A percentile compares a stretch with the other conserved stretches of the same genome.
phyloP scores from a whole-genome alignment of 2,888 invertebrate species.

The Venusia cambrica region DNA sequence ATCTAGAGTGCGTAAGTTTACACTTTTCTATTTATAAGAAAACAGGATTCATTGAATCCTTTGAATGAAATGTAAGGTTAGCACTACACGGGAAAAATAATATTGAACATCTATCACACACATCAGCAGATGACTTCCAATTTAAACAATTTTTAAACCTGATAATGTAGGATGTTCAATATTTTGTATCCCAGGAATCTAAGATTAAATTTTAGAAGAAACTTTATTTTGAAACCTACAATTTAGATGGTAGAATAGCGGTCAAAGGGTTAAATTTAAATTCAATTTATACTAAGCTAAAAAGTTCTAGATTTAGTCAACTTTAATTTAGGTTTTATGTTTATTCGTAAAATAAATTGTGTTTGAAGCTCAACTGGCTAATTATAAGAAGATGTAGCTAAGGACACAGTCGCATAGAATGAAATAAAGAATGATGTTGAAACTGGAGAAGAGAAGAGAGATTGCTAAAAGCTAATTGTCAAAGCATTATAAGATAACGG shows the following conservation, averaged over 20 bases:
- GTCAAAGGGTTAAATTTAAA: constrained; percentile 62
- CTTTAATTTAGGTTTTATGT: constrained; percentile 34
- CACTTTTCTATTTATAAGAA: constrained; percentile 67
- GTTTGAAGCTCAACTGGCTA: constrained; percentile 18
- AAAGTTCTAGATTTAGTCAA: constrained; percentile 54
- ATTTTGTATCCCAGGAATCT: constrained; percentile 53
- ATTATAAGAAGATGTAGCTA: constrained; percentile 37
- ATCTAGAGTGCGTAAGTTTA: constrained; percentile 78
- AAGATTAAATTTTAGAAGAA: constrained; percentile 75
- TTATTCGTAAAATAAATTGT: constrained; percentile 22
- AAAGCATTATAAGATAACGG: constrained; percentile 73
- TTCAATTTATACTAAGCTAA: constrained; percentile 72
- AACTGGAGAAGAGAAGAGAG: constrained; percentile 58
- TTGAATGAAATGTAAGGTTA: constrained; percentile 70
- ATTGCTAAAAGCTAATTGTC: constrained; percentile 57
- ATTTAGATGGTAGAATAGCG: constrained; percentile 65
- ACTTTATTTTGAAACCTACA: constrained; percentile 70
- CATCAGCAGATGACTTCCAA: neutral
- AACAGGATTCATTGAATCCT: constrained; percentile 58
- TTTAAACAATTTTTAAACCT: neutral
- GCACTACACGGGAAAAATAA: constrained; percentile 53
- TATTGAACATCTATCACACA: constrained; percentile 32
- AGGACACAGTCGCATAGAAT: constrained; percentile 32
- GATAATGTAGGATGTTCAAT: constrained; percentile 16
- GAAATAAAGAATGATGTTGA: constrained; percentile 38